phyloP scores from a whole-genome alignment of 92 coral and sea anemone species.

The Isaurus tuberculatus region DNA sequence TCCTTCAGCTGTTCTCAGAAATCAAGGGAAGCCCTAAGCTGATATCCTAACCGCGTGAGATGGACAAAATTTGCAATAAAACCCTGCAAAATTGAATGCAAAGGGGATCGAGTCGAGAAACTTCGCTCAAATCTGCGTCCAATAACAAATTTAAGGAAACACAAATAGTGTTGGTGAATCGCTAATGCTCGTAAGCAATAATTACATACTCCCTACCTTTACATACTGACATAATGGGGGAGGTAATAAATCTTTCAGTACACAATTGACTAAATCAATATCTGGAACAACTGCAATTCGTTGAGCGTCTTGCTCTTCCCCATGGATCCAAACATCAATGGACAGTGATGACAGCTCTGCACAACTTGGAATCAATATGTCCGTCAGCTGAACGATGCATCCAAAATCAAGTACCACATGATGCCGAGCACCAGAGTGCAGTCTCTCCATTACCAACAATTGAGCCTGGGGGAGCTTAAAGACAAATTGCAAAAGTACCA shows the following conservation, averaged over 20 bases:
- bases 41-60: too few species aligned
- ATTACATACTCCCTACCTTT: conserved; percentile 88
- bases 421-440: conserved; percentile 98
- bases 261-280: conserved; percentile 82
- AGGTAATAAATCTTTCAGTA: conserved; percentile 87
- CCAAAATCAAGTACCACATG: conserved; percentile 98
- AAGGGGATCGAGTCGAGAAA: too few species aligned
- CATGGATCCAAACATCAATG: conserved; percentile 85
- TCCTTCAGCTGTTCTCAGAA: too few species aligned
- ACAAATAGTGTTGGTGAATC: too few species aligned
- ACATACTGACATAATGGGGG: conserved; percentile 95
- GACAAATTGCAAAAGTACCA: background rate
- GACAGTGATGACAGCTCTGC: conserved; percentile 92
- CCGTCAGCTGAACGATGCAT: conserved; percentile 86
- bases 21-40: too few species aligned
- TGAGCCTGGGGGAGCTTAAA: conserved; percentile 89
- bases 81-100: too few species aligned
- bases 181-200: too few species aligned
- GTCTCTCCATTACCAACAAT: conserved; percentile 89
- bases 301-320: conserved; percentile 91
- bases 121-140: too few species aligned
- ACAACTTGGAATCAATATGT: conserved; percentile 88
- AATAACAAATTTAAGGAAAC: too few species aligned
- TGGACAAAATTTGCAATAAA: too few species aligned
- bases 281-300: conserved; percentile 93